Base-by-base conservation (phyloP, 2,797 vertebrate genomes). In the Platyrinchus mystaceus region DNA sequence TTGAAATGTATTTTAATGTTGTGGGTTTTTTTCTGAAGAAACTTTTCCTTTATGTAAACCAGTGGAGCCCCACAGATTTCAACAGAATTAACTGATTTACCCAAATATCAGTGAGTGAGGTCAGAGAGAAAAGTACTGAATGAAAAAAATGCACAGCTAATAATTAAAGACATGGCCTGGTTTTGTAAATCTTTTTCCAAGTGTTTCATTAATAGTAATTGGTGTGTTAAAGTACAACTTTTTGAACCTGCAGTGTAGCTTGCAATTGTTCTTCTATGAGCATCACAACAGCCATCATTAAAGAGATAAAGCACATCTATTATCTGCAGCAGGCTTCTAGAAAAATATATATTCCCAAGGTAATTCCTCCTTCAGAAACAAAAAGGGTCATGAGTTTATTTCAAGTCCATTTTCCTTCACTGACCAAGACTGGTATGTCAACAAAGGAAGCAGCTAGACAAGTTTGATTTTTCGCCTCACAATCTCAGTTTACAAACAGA, bases 111-210 rank as follows among this genome's bases (percentile, higher is more conserved):
- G 36, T 20, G 47, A 81, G 36, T 20, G 47, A 91, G 91, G 90
- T 67, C 74, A 94, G 80, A 44, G 81, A 92, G 89, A 87, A 79
- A 93, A 94, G 58, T 63, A 50, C 16, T 67, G 84, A 93, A 92
- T 88, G 73, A 96, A 94, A 75, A 52, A 96, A 95, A 90, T 63
- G 60, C 18, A 63, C n/a, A 84, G 96, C 90, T 97, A 97, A 97
- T 97, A 93, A 96, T 97, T 96, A 96, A 96, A 90, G 71, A 85
- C 70, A 47, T 75, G 58, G 50, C 37, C 55, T 91, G 71, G 27
- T 46, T 96, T 85, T 91, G 95, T 97, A 90, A 97, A 95, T 97
- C 84, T 96, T 97, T 97, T 70, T 92, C 95, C 59, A 94, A 91
- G 71, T 60, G 62, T 85, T 78, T 92, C 83, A 94, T 94, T 97